A percentile compares a stretch with the other conserved stretches of the same genome.
These are phyloP conservation scores for Corapipo altera DNA, from an alignment of 2,113 vertebrate genomes.

Conservation along the genomic window DNA sequence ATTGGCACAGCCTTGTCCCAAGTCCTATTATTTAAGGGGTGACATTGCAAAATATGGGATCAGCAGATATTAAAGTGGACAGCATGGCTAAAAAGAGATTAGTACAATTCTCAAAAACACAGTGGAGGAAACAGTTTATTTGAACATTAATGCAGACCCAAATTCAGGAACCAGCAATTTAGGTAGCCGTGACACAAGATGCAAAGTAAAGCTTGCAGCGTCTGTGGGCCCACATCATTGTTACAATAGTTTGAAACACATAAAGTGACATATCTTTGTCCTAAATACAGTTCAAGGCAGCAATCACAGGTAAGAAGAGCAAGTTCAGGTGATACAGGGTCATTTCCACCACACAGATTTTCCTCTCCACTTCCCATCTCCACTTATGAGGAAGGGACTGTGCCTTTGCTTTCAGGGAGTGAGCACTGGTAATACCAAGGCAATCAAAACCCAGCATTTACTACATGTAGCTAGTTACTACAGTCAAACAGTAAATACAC, in stretches of 20 bases:
- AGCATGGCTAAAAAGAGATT: neutral
- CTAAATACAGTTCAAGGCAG: neutral
- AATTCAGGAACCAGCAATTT: neutral
- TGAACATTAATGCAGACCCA: neutral
- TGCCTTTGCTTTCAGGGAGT: neutral
- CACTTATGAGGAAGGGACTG: accelerated
- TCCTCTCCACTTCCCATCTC: neutral
- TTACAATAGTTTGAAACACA: neutral
- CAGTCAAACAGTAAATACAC: neutral
- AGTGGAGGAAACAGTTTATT: neutral
- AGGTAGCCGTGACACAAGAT: neutral
- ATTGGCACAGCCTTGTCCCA: neutral
- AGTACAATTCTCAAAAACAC: neutral
- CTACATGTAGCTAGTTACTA: neutral
- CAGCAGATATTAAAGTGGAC: neutral
- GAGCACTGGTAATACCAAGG: accelerated
- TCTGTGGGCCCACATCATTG: accelerated
- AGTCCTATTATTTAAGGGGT: neutral
- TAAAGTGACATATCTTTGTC: neutral
- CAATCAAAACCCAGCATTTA: neutral
- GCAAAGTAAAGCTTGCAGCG: accelerated
- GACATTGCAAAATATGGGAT: neutral
- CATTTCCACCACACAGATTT: neutral
- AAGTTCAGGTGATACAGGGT: neutral
- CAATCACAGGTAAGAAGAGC: neutral